Base-by-base conservation (phyloP, 2,113 vertebrate genomes). In the Empidonax alnorum region DNA sequence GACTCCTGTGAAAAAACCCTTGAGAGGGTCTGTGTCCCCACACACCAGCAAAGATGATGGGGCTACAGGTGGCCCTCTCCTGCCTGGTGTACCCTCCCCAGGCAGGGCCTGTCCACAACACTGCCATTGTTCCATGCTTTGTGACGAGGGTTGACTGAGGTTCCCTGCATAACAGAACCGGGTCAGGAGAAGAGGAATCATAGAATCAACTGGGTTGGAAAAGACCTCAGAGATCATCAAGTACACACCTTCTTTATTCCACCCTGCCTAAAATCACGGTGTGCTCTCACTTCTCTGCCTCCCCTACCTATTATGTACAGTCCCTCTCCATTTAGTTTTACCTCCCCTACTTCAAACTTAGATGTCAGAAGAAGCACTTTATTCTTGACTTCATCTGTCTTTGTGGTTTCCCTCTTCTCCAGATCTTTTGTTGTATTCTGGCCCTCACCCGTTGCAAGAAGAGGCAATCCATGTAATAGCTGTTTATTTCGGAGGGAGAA, bases 11-110 rank as follows among this genome's bases (percentile, higher is more conserved):
- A 88, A 49, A 11, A 85, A 90, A 58, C 3, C 17, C 20, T 28
- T 71, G 35, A 41, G 44, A 80, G 10, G 18, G 7, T 58, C 44
- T 12, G 1, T 33, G 31, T 88, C 37, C n/a, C 9, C 8, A 44
- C 37, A 27, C 0, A 0, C 41, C 46, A 35, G 53, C 10, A 11
- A 50, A 89, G 42, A 13, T 30, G 12, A 3, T 62, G 30, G 42
- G 42, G 30, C 50, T 89, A 33, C 42, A 44, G 24, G 24, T 56
- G 44, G 25, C 10, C 3, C 22, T 28, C 12, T 82, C 42, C 22
- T 73, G 37, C 50, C 24, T 6, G 2, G n/a, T 55, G 3, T 3
- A 37, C 16, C 7, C 7, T 41, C 24, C n/a, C 27, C 30, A 84
- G 27, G 27, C 7, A 46, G 75, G 18, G 12, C 18, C 7, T 68